Evolutionary conservation across 2,113 vertebrate genomes (phyloP).

Genomic region (Polypterus bichir): DNA sequence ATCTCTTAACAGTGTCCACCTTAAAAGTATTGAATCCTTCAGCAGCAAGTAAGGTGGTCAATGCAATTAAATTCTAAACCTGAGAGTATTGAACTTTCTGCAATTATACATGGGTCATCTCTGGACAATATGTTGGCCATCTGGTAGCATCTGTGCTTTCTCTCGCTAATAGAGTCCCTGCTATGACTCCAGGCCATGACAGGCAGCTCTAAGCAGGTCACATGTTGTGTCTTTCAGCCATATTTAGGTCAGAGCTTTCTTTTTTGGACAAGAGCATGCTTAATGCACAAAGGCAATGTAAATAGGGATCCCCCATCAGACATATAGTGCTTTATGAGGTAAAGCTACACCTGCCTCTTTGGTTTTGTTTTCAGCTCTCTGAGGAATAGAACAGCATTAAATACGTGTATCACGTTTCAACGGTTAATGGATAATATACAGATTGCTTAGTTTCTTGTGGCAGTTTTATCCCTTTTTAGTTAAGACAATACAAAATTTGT

Average conservation of each 20-base stretch:
- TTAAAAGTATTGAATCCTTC: slow-evolving; percentile 60
- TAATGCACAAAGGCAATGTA: slow-evolving; percentile 62
- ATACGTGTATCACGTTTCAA: slow-evolving; percentile 17
- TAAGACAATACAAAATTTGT: slow-evolving; percentile 2
- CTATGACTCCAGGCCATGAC: slow-evolving; percentile 67
- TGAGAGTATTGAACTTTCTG: slow-evolving; percentile 79
- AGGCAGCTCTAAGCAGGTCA: slow-evolving; percentile 79
- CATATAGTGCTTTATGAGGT: slow-evolving; percentile 35
- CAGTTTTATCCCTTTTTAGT: slow-evolving; percentile 16
- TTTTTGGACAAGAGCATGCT: slow-evolving; percentile 54
- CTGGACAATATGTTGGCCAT: slow-evolving; percentile 95
- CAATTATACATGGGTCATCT: slow-evolving; percentile 86
- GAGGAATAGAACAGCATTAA: not conserved
- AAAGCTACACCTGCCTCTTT: slow-evolving; percentile 30
- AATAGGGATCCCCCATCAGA: slow-evolving; percentile 44
- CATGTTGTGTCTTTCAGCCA: slow-evolving; percentile 93
- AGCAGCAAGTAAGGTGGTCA: slow-evolving; percentile 65
- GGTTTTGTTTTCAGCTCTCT: slow-evolving; percentile 14
- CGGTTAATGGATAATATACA: slow-evolving; percentile 14
- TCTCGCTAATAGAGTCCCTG: slow-evolving; percentile 75
- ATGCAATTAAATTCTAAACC: slow-evolving; percentile 78
- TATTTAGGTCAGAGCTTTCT: slow-evolving; percentile 92
- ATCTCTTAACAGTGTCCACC: slow-evolving; percentile 47
- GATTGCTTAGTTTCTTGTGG: slow-evolving; percentile 10
- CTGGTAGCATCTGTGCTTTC: slow-evolving; percentile 84